These are phyloP conservation scores for Sycophaga agraensis DNA, from an alignment of 1,140 invertebrate genomes.

Conservation along the genomic window DNA sequence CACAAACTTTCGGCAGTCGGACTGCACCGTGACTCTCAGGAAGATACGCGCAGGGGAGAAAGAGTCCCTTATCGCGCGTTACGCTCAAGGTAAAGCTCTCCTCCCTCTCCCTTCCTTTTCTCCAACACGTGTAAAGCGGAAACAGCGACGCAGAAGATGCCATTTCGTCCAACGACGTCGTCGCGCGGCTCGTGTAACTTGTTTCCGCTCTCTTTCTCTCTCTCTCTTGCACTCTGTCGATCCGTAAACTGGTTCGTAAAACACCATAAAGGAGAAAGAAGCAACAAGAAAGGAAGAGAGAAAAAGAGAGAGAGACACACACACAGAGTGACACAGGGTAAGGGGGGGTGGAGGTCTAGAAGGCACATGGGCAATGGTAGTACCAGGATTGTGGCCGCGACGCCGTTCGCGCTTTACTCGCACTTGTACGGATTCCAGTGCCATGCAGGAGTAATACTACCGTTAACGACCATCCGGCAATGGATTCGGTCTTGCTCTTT, in stretches of 20 bases:
- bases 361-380: background rate
- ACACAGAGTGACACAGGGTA: no score
- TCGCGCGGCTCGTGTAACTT: background rate
- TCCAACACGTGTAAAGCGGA: constrained; percentile 15
- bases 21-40: no score
- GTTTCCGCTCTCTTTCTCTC: constrained; percentile 13
- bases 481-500: background rate
- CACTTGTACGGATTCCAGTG: constrained; percentile 16
- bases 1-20: constrained; percentile 6
- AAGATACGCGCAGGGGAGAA: background rate
- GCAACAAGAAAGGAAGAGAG: background rate
- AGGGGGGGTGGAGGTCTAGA: background rate
- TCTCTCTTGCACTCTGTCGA: constrained; percentile 4
- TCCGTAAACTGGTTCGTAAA: constrained; percentile 28
- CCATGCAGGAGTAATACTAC: constrained; percentile 7
- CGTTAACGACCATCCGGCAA: background rate
- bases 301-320: constrained; percentile 1
- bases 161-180: constrained; percentile 4
- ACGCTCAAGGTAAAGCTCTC: background rate
- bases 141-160: constrained; percentile 13
- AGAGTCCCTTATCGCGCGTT: constrained; percentile 19
- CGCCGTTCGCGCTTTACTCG: background rate
- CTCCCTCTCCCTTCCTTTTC: background rate
- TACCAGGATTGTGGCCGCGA: constrained; percentile 14
- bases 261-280: background rate